Evolutionary conservation across 1,140 invertebrate genomes (phyloP).

Genomic region (Stenopsyche tienmushanensis): DNA sequence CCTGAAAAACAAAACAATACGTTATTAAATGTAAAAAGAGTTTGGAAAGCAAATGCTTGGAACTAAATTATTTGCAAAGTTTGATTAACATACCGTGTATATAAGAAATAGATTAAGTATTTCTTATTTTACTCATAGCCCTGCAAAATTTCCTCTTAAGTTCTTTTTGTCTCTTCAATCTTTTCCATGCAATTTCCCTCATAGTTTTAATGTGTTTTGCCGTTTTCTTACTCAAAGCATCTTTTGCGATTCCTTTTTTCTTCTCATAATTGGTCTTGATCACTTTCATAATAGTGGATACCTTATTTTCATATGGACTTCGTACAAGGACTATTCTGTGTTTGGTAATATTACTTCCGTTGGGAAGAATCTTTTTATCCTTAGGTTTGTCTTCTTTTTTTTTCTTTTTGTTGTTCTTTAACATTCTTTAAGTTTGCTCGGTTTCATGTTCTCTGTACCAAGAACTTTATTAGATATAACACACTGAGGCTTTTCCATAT

Average conservation of each 20-base stretch:
- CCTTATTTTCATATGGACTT: slow-evolving; percentile 86
- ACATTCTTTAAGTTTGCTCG: too few relatives aligned
- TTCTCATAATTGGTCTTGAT: slow-evolving; percentile 68
- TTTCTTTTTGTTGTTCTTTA: too few relatives aligned
- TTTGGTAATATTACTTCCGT: slow-evolving; percentile 55
- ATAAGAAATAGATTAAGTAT: slow-evolving; percentile 31
- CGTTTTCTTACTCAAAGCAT: slow-evolving; percentile 63
- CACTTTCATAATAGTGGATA: slow-evolving; percentile 81
- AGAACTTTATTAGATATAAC: too few relatives aligned
- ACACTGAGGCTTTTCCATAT: too few relatives aligned
- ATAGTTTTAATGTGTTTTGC: slow-evolving; percentile 75
- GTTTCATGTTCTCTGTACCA: too few relatives aligned
- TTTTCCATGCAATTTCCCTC: slow-evolving; percentile 78
- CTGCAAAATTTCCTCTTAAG: slow-evolving; percentile 83
- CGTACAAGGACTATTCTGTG: slow-evolving; percentile 83
- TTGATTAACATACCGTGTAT: slow-evolving; percentile 61
- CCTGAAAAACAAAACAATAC: slow-evolving; percentile 55
- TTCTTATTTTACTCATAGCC: slow-evolving; percentile 68
- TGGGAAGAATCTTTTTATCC: too few relatives aligned
- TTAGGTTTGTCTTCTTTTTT: too few relatives aligned
- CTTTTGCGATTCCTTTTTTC: slow-evolving; percentile 55
- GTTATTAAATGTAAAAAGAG: not conserved
- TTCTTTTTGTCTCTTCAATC: slow-evolving; percentile 73
- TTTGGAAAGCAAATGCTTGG: slow-evolving; percentile 6
- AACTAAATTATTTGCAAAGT: not conserved